Percentiles rank a stretch among this genome's conserved stretches.
Conservation (phyloP, 2,797 vertebrate genomes). For the Neostethus bicornis region DNA sequence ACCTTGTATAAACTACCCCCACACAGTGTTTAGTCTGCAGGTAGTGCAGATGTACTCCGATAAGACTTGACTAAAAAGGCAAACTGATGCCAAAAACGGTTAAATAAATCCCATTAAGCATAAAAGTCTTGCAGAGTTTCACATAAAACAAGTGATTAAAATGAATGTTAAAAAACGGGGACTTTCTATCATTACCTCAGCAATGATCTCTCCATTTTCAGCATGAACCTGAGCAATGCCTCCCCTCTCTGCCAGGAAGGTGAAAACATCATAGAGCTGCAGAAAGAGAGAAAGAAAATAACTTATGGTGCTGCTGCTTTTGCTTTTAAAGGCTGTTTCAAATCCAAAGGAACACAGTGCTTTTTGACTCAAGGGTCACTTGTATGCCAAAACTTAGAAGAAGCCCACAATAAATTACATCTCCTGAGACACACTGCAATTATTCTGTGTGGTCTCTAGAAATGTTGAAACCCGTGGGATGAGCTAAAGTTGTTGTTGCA, state of each 20-base stretch:
- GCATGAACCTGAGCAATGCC: slow-evolving; percentile 95
- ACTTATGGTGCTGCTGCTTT: slow-evolving; percentile 23
- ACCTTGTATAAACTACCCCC: slow-evolving; percentile 48
- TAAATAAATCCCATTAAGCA: slow-evolving; percentile 25
- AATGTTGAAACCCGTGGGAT: slow-evolving; percentile 48
- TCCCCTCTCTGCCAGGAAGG: slow-evolving; percentile 91
- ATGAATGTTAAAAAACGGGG: neutral
- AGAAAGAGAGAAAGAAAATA: slow-evolving; percentile 36
- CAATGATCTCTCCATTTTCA: slow-evolving; percentile 98
- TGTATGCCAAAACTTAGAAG: slow-evolving; percentile 42
- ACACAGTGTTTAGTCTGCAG: slow-evolving; percentile 68
- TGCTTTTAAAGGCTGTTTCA: slow-evolving; percentile 44
- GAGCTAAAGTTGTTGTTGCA: slow-evolving; percentile 50
- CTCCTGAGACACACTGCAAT: slow-evolving; percentile 52
- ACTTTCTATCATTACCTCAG: slow-evolving; percentile 84
- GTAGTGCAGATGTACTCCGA: slow-evolving; percentile 27
- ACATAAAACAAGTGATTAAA: slow-evolving; percentile 11
- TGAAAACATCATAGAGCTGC: slow-evolving; percentile 95
- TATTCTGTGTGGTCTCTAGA: slow-evolving; percentile 65
- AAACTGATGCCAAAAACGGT: slow-evolving; percentile 14
- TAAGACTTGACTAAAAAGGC: slow-evolving; percentile 24
- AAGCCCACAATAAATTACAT: slow-evolving; percentile 54
- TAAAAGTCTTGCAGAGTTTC: slow-evolving; percentile 31
- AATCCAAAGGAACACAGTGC: slow-evolving; percentile 29
- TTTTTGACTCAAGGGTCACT: slow-evolving; percentile 32